Percentiles rank a stretch among this genome's conserved stretches.
Conservation (phyloP, 2,113 vertebrate species). For the Crotalus helleri region DNA sequence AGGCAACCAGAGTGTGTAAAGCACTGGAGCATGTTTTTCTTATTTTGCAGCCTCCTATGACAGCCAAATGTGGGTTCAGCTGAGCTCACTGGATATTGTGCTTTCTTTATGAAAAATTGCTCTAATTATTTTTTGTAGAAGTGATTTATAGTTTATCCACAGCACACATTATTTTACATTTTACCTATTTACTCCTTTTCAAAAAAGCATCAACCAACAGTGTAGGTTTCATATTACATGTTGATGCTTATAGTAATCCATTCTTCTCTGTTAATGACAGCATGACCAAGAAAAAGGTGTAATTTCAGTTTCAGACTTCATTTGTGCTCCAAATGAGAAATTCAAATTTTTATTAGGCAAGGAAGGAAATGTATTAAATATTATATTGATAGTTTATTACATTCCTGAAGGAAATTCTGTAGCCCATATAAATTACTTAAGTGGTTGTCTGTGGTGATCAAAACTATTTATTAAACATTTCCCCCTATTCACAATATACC, state of each 20-base stretch:
- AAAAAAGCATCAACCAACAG: neutral
- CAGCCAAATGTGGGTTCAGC: neutral
- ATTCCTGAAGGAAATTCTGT: neutral
- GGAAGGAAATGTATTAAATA: neutral
- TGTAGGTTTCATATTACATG: neutral
- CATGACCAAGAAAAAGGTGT: neutral
- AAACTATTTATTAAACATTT: neutral
- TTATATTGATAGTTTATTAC: neutral
- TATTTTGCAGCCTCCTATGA: neutral
- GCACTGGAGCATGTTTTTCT: neutral
- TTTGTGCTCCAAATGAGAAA: constrained; percentile 5
- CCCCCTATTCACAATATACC: neutral
- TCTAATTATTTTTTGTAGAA: neutral
- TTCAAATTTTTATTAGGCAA: neutral
- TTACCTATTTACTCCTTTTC: neutral
- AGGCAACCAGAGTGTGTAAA: neutral
- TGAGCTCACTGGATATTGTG: neutral
- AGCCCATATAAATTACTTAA: neutral
- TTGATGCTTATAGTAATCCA: neutral
- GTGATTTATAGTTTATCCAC: neutral
- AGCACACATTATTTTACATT: neutral
- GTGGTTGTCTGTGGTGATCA: neutral
- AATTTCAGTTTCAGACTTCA: constrained; percentile 10
- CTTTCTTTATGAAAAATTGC: neutral
- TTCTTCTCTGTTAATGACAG: neutral